These are phyloP conservation scores for Diadumene lineata DNA, from an alignment of 92 coral and sea anemone genomes.

Conservation along the genomic window DNA sequence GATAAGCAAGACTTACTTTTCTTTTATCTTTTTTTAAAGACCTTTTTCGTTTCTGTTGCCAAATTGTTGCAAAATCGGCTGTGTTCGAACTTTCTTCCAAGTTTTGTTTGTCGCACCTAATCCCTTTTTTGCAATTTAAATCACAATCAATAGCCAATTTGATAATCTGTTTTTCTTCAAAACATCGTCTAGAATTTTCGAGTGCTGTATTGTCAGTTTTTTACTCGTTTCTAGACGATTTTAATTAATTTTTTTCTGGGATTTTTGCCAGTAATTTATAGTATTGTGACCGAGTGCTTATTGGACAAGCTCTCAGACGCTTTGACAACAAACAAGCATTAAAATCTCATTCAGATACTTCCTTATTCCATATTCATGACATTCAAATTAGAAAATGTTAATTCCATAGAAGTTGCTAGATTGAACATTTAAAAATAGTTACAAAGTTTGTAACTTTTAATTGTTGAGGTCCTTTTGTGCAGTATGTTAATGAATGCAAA, in stretches of 20 bases:
- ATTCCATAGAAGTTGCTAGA: neutral
- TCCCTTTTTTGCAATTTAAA: conserved; percentile 7
- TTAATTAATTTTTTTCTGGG: neutral
- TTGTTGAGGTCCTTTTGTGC: neutral
- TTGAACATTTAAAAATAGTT: neutral
- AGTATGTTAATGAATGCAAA: neutral
- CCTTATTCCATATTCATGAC: neutral
- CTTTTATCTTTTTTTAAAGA: too few species aligned
- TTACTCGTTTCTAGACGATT: neutral
- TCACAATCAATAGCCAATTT: neutral
- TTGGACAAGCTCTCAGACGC: neutral
- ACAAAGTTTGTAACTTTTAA: neutral
- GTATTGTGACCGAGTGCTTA: neutral
- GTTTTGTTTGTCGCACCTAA: neutral
- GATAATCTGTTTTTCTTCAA: neutral
- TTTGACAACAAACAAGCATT: neutral
- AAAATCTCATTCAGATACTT: neutral
- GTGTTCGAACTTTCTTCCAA: neutral
- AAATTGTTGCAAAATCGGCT: neutral
- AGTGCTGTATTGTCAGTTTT: neutral
- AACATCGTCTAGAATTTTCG: neutral
- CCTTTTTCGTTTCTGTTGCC: too few species aligned
- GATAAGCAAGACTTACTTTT: too few species aligned
- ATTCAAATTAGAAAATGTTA: too few species aligned
- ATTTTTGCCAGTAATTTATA: neutral